These are phyloP conservation scores for Amblyornis subalaris DNA, from an alignment of 2,113 vertebrate genomes.

Conservation along the genomic window DNA sequence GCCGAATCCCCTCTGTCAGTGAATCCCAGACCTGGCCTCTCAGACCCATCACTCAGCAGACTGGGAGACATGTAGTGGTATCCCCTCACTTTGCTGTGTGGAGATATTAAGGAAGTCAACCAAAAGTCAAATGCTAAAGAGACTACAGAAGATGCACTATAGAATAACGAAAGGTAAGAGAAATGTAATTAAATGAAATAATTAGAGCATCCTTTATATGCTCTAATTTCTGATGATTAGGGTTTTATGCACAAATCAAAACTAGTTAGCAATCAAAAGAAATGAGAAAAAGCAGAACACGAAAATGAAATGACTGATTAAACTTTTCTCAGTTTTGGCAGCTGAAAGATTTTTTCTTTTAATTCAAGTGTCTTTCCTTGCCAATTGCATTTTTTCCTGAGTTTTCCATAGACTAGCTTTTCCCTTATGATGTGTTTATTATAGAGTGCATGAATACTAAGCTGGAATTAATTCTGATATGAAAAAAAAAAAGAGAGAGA, in stretches of 20 bases:
- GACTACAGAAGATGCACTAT: neutral
- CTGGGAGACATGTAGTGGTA: neutral
- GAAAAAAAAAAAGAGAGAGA: neutral
- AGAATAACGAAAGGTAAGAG: neutral
- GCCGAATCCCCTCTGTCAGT: neutral
- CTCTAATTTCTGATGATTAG: neutral
- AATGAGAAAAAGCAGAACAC: neutral
- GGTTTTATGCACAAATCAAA: neutral
- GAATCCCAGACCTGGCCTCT: neutral
- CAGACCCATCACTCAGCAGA: neutral
- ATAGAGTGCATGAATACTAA: neutral
- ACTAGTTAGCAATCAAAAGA: neutral
- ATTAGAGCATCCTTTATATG: neutral
- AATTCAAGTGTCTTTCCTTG: neutral
- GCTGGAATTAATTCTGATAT: neutral
- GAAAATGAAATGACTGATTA: neutral
- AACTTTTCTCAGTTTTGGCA: neutral
- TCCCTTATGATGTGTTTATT: neutral
- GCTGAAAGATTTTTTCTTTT: neutral
- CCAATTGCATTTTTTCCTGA: neutral
- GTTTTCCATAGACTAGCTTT: neutral
- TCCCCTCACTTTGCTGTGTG: neutral
- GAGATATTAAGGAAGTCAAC: neutral
- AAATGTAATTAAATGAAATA: too few relatives aligned
- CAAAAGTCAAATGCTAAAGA: neutral